A percentile compares a stretch with the other conserved stretches of the same genome.
Evolutionary conservation across 2,888 invertebrate genomes (phyloP).

Genomic region (Protonemura montana): DNA sequence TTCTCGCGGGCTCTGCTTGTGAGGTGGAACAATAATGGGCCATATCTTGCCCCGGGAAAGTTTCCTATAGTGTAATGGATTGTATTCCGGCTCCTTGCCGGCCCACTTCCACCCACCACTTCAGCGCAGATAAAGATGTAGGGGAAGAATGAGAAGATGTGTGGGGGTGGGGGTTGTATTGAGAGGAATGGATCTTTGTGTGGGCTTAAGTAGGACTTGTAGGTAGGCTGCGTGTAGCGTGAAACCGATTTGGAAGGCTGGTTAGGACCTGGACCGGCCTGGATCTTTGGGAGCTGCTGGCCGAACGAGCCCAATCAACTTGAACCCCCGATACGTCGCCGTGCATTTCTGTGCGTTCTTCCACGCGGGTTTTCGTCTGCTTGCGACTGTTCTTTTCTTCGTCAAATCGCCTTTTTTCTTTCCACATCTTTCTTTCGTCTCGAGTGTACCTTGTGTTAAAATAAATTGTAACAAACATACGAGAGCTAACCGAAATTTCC

Average conservation of each 20-base stretch:
- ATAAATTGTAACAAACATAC: background rate
- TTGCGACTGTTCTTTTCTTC: background rate
- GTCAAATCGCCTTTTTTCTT: background rate
- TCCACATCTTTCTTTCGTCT: background rate
- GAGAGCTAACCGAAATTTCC: background rate
- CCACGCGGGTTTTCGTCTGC: background rate
- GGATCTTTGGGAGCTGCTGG: background rate
- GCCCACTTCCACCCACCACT: background rate
- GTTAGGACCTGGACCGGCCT: background rate
- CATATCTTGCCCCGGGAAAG: constrained; percentile 25
- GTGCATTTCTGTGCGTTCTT: background rate
- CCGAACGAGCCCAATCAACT: background rate
- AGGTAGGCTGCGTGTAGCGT: background rate
- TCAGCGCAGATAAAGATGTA: background rate
- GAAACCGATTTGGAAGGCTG: background rate
- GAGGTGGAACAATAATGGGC: constrained; percentile 17
- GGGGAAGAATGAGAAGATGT: background rate
- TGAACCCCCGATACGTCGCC: background rate
- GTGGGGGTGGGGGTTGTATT: background rate
- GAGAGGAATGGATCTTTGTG: constrained; percentile 7
- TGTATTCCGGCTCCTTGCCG: background rate
- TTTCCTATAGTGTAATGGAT: constrained; percentile 23
- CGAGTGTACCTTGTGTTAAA: background rate
- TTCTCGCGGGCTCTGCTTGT: background rate
- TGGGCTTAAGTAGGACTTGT: constrained; percentile 12